Base-by-base conservation (phyloP, 2,113 vertebrate genomes). In the Heterocephalus glaber region DNA sequence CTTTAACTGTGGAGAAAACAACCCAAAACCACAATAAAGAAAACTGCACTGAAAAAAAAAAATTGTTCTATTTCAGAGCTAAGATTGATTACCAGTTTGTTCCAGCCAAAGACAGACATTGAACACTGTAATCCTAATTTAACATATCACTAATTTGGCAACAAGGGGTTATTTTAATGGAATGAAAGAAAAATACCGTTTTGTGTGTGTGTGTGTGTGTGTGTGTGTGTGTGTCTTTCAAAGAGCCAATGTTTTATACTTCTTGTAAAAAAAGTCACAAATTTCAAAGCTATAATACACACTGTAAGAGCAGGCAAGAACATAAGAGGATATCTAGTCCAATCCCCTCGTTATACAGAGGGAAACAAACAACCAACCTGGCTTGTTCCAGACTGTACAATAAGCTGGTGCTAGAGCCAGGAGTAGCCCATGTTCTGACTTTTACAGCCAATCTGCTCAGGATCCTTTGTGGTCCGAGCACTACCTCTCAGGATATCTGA, bases 181-280 rank as follows among this genome's bases (percentile, higher is more conserved):
- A 44, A 10, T 97, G 47, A 94, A 74, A 91, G 76, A 96, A 96
- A 86, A 54, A 63, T 90, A 95, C 28, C 94, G 93, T 96, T 98
- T 91, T 80, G 47, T 49, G 9, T 49, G 47, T 5, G 66, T 38
- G 47, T 49, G 47, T 5, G 5, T 5, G 47, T 49, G 47, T 49
- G 47, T 49, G 5, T 91, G 66, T 93, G 84, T 92, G 86, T 61
- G 17, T 41, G 68, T 38, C 65, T 41, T 28, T 95, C 96, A 95
- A 96, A 94, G 33, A 77, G 44, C 26, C 28, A 17, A 16, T 33
- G 26, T 17, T 72, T 77, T 33, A 76, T 76, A 26, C 72, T 76
- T 30, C 72, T 76, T 74, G 9, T 13, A 56, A 56, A 56, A 56
- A 56, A 56, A 90, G 74, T 93, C 95, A 97, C 81, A 77, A 30